These are phyloP conservation scores for Ceyx cyanopectus DNA, from an alignment of 2,113 vertebrate genomes.

Conservation along the genomic window DNA sequence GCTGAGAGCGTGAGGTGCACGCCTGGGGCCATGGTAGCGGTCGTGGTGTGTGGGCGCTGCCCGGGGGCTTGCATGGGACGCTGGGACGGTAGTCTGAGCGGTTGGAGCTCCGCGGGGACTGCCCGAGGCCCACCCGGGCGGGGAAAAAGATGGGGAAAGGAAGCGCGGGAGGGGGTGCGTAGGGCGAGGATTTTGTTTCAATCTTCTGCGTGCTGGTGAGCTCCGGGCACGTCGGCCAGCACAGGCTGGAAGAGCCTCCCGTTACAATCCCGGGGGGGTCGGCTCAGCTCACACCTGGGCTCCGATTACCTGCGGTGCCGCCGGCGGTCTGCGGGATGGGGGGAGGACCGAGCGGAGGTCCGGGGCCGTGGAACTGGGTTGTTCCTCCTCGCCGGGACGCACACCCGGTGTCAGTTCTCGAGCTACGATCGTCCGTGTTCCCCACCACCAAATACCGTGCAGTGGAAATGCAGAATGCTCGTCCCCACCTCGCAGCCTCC, in stretches of 20 bases:
- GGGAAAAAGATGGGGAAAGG: not conserved
- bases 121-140: too few species aligned
- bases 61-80: not conserved
- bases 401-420: rapidly evolving
- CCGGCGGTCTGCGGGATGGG: not conserved
- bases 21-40: not conserved
- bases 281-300: not conserved
- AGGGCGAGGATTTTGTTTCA: not conserved
- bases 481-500: rapidly evolving
- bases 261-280: not conserved
- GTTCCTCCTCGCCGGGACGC: not conserved
- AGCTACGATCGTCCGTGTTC: rapidly evolving
- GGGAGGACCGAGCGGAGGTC: not conserved
- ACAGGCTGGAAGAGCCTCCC: not conserved
- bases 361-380: not conserved
- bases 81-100: too few species aligned
- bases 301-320: not conserved
- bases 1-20: not conserved
- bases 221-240: not conserved
- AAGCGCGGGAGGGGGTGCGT: not conserved
- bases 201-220: rapidly evolving
- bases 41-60: not conserved
- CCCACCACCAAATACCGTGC: not conserved
- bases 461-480: rapidly evolving
- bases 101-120: too few species aligned